These are phyloP conservation scores for Asbolus verrucosus DNA, from an alignment of 1,140 invertebrate species.

Conservation along the genomic window DNA sequence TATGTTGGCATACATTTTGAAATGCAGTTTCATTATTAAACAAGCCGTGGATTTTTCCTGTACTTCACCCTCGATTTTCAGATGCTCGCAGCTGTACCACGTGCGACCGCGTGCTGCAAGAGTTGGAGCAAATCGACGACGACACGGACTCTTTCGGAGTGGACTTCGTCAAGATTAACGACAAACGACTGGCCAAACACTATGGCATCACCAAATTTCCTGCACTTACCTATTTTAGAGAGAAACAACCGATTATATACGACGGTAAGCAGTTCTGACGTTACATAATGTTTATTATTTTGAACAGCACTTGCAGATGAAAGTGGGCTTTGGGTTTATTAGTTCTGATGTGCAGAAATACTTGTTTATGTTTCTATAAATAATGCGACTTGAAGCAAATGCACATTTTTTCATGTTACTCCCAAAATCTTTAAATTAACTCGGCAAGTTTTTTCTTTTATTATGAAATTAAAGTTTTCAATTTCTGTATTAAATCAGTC, in stretches of 20 bases:
- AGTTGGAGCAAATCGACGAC: conserved; percentile 94
- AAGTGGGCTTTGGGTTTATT: too few species aligned
- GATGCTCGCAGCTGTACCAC: conserved; percentile 92
- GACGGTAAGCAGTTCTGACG: conserved; percentile 73
- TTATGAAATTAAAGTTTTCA: too few species aligned
- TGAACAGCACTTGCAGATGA: too few species aligned
- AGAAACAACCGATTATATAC: conserved; percentile 93
- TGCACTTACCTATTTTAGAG: conserved; percentile 93
- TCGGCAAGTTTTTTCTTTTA: too few species aligned
- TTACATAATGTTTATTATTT: too few species aligned
- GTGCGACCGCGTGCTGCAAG: conserved; percentile 90
- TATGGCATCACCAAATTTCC: conserved; percentile 95
- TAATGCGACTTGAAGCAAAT: too few species aligned
- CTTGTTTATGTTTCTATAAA: too few species aligned
- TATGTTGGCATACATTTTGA: conserved; percentile 36
- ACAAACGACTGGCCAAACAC: conserved; percentile 93
- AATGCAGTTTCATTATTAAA: conserved; percentile 33
- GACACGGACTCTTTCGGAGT: conserved; percentile 94
- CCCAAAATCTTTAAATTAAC: too few species aligned
- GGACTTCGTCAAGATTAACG: conserved; percentile 95
- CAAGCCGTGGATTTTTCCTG: background rate
- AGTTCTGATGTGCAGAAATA: too few species aligned
- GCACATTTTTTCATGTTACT: too few species aligned
- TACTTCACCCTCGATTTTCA: conserved; percentile 68
- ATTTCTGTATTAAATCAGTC: too few species aligned